A percentile compares a stretch with the other conserved stretches of the same genome.
phyloP scores from a whole-genome alignment of 1,140 invertebrate species.

The Drosophila navojoa region DNA sequence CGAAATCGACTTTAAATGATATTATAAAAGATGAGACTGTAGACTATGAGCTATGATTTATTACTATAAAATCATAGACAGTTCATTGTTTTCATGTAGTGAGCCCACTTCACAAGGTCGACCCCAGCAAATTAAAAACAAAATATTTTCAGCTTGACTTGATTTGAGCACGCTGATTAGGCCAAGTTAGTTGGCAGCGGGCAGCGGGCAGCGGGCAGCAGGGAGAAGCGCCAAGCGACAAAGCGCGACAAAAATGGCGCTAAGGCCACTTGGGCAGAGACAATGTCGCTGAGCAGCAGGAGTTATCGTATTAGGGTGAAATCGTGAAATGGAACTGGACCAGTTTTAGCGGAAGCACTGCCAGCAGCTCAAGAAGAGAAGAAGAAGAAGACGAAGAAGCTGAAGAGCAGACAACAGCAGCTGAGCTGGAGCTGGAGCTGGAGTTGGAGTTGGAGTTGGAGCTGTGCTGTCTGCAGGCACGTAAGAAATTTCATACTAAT shows the following conservation, averaged over 20 bases:
- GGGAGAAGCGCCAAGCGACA: constrained; percentile 51
- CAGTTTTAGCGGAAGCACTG: constrained; percentile 83
- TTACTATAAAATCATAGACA: too few species aligned
- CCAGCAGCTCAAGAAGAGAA: constrained; percentile 25
- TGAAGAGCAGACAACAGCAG: constrained; percentile 1
- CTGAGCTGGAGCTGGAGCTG: constrained; percentile 24
- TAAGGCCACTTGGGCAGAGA: constrained; percentile 55
- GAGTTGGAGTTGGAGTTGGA: constrained; percentile 31
- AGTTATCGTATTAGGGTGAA: constrained; percentile 76
- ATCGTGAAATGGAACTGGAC: constrained; percentile 80
- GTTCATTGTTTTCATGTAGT: not conserved
- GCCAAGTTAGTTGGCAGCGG: constrained; percentile 5
- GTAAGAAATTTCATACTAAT: constrained; percentile 84
- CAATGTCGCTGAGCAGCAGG: constrained; percentile 47
- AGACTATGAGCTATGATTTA: too few species aligned
- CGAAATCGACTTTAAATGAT: too few species aligned
- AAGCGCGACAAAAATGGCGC: constrained; percentile 80
- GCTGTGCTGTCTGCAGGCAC: constrained; percentile 74
- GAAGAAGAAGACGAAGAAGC: constrained; percentile 4
- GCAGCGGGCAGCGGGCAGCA: constrained; percentile 1
- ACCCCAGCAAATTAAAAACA: constrained; percentile 46
- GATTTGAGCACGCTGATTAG: constrained; percentile 66
- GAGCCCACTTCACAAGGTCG: not conserved
- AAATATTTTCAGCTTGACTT: constrained; percentile 47
- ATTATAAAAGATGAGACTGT: too few species aligned